Base-by-base conservation (phyloP, 1,140 invertebrate species). In the Choristoneura fumiferana region DNA sequence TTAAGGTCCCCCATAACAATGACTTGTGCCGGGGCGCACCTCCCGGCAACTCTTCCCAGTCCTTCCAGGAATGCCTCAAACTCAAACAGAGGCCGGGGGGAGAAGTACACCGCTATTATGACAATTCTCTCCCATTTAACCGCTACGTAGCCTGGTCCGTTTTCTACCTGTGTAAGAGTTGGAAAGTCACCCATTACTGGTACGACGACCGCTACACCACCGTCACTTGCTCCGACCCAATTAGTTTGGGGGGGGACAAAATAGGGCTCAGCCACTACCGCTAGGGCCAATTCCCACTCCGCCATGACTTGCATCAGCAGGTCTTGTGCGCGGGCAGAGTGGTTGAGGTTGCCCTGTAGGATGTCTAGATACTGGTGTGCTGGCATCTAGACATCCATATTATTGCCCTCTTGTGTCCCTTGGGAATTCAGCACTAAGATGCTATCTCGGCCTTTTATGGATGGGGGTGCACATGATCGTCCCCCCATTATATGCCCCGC, bases 301-400 rank as follows among this genome's bases (percentile, higher is more conserved):
- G 54, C 64, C 40, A 62, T n/a, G 12, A 29, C 8, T 33, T 70
- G 68, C 8, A 61, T 8, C 4, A 67, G 15, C 0, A 71, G 57
- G 13, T 71, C 65, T 13, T 71, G 69, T 0, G 69, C 65, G 8
- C 49, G 22, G 8, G 65, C 52, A 36, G 38, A 63, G 58, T 71
- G 62, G 52, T 66, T 66, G 14, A 60, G 8, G 34, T 63, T 61
- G 4, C 33, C 14, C 36, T 63, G 66, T 1, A 64, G 18, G 13
- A 13, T 13, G 10, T 38, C 37, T 4, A 38, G 37, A 12, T n/a
- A 1, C 13, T 9, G 13, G 38, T 39, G 12, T 12, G 38, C 14
- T 12, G 38, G 12, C 38, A 29, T 29, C 22, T 29, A 29, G 22
- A 29, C 22, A 29, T 29, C 22, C 22, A 29, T 29, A 3, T 29